Evolutionary conservation across 2,888 invertebrate species (phyloP), one percentile per base, ranked within the genome.

Genomic region (Tachina grossa): DNA sequence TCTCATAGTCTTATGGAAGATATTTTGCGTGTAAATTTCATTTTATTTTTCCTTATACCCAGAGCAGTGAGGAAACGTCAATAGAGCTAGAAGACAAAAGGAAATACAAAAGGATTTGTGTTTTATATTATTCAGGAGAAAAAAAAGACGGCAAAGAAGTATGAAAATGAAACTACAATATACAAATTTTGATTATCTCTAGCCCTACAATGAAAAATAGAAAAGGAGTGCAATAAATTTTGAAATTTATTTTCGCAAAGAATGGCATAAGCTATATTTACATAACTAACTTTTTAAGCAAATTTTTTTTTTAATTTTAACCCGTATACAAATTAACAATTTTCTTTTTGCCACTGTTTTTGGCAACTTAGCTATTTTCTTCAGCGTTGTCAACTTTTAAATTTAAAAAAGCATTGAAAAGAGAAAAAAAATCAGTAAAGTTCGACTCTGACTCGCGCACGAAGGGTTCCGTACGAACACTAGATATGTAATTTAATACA

Each of bases 1-100:
- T 57, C 68, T 82, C 78, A 81, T 78, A 19, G 63, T 57, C 68
- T 51, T 82, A 45, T 57, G 16, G 51, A 41, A 59, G 51, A 31
- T 79, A 53, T 59, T 82, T 78, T 66, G 11, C 14, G 53, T 75
- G 31, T 57, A 6, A 63, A 49, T 65, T 65, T 57, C 9, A n/a
- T 65, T 63, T 47, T 14, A 6, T 13, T 66, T 19, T 74, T 55
- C 47, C 14, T 22, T 77, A 43, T 65, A 45, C 78, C 5, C 9
- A 8, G 31, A 39, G 9, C 49, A 81, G 63, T 39, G 63, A 51
- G 22, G 6, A 16, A 43, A 49, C 11, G 31, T 6, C 16, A 16
- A 8, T 9, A 47, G 9, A 79, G 19, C 8, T 65, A 22, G 13
- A 31, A 59, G n/a, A 41, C 39, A 57, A 51, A 51, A 49, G 71